Base-by-base conservation (phyloP, 1,140 invertebrate genomes). In the Nymphalis io region DNA sequence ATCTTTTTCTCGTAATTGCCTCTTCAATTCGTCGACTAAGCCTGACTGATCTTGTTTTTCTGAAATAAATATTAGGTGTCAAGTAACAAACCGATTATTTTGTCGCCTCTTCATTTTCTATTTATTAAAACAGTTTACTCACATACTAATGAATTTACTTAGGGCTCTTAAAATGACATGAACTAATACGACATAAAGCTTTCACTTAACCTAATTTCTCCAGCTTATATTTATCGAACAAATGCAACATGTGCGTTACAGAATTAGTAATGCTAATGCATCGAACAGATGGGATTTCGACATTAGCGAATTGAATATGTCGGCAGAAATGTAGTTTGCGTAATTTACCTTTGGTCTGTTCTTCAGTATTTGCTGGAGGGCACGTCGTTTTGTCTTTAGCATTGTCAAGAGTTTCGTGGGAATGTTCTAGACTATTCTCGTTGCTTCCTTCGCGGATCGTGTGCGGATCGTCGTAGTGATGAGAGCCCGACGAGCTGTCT, bases 1-100 rank as follows among this genome's bases (percentile, higher is more conserved):
- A 89, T 99, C 98, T 90, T 99, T 99, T 82, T 99, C 98, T 53
- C 98, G 93, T 39, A 99, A 91, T 83, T 99, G 98, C 82, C 97
- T 96, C 86, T 97, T 97, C 72, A 99, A 89, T 73, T 98, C 97
- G 73, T 97, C 96, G 0, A 99, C 96, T 76, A 95, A 78, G 21
- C 78, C 84, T 5, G 92, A 75, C 53, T 92, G 90, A 13, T 90
- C 89, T 78, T 74, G 79, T 82, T 89, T 91, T 67, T 91, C 86
- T 90, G 79, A 51, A 78, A 85, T 66, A 61, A 60, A 59, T 55
- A 62, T 42, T 51, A 69, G 20, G 53, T 60, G 65, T 69, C 57
- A 53, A 59, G 23, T 39, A 64, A 40, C 46, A 46, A 42, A 21
- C 2, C 1, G 3, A 12, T 46, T 48, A 16, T 27, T n/a, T 53